Base-by-base conservation (phyloP, 2,797 vertebrate genomes). In the Pagetopsis macropterus region DNA sequence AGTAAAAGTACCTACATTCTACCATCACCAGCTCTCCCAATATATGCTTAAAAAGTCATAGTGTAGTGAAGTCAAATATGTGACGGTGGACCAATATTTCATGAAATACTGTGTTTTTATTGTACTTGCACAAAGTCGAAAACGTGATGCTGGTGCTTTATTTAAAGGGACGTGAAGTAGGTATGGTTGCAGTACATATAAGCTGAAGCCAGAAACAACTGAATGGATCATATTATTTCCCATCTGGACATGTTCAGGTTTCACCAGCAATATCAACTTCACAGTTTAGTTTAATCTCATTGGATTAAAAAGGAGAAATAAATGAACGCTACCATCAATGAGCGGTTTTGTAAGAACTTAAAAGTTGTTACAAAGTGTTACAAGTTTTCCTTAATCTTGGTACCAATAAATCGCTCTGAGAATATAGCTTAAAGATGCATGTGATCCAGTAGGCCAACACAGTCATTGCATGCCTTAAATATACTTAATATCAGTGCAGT, bases 121-220 rank as follows among this genome's bases (percentile, higher is more conserved):
- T 57, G 74, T 51, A 71, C 21, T 65, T 64, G 56, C 59, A 82
- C 75, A 77, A 57, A 82, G 60, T 69, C 56, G 44, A 79, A 88
- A 90, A 90, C 85, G 76, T 84, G 90, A 91, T 92, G 92, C 91
- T 94, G 93, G 92, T 94, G 93, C 90, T 93, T 94, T 93, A 92
- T 93, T 93, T 92, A 91, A 94, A 93, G 92, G 91, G 90, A 88
- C 75, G 89, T 93, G 88, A 89, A 90, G 84, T 92, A 84, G 84
- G 86, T 88, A 90, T 91, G 90, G 87, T 88, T 87, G 90, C 82
- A 81, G 71, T 88, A 89, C 79, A 89, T 76, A 74, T 81, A 37
- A 89, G 76, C 78, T 83, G 74, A 93, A 91, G 85, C 84, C 70
- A 85, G 58, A 87, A 46, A 84, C 75, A 83, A 83, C 66, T 83